These are phyloP conservation scores for Montipora foliosa DNA, from an alignment of 64 coral and sea anemone species.

Conservation along the genomic window DNA sequence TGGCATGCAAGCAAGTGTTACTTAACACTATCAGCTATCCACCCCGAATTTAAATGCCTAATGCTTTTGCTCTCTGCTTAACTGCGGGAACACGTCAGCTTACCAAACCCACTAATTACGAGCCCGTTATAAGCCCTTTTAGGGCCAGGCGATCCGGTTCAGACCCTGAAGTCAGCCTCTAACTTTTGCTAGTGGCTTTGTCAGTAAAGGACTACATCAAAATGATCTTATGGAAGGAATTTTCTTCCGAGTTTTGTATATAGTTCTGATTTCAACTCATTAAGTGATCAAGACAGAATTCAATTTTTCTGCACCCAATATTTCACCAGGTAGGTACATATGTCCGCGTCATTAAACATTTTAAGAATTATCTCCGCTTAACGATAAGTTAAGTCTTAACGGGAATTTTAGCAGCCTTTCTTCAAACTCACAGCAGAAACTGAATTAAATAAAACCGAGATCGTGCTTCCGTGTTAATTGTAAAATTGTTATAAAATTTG, in stretches of 20 bases:
- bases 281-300: neutral
- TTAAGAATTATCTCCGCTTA: conserved; percentile 45
- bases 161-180: neutral
- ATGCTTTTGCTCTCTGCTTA: neutral
- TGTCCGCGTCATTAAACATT: neutral
- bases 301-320: neutral
- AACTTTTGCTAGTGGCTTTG: neutral
- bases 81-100: neutral
- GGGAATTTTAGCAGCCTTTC: neutral
- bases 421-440: conserved; percentile 15
- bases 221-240: neutral
- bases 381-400: conserved; percentile 6
- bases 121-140: neutral
- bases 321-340: neutral
- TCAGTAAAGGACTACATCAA: neutral
- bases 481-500: neutral
- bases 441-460: neutral
- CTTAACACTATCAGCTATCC: neutral
- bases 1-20: neutral
- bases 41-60: neutral
- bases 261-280: neutral
- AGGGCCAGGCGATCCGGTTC: neutral
- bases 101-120: neutral
- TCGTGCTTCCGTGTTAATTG: neutral
- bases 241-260: neutral